A percentile compares a stretch with the other conserved stretches of the same genome.
phyloP scores from a whole-genome alignment of 2,888 invertebrate species.

The Fabriciana adippe region DNA sequence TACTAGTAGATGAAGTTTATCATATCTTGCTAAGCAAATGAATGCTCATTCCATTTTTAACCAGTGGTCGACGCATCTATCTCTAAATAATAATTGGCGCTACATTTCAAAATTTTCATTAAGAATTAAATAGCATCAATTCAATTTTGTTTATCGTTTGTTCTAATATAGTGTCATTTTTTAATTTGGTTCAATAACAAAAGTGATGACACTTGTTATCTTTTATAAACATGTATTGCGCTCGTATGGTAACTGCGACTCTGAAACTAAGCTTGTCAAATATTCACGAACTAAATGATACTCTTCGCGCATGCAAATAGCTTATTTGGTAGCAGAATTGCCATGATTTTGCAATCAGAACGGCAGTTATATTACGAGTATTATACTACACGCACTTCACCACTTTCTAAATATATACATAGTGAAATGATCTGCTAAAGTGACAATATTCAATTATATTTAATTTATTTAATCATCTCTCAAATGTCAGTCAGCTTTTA shows the following conservation, averaged over 20 bases:
- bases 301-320: no score
- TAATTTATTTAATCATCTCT: no score
- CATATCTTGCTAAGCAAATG: conserved; percentile 47
- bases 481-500: background rate
- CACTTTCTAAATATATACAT: no score
- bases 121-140: background rate
- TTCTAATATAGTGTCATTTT: conserved; percentile 7
- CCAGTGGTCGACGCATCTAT: conserved; percentile 45
- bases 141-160: background rate
- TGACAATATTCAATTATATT: no score
- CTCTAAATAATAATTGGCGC: conserved; percentile 29
- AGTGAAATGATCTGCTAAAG: no score
- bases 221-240: conserved; percentile 1
- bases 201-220: background rate
- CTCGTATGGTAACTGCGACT: background rate
- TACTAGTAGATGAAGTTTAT: conserved; percentile 48
- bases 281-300: no score
- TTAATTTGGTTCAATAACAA: background rate
- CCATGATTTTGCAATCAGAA: no score
- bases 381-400: no score
- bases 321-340: no score
- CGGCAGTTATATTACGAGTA: no score
- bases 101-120: conserved; percentile 10
- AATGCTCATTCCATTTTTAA: conserved; percentile 52
- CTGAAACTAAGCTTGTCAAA: background rate